Base-by-base conservation (phyloP, 2,797 vertebrate species). In the Huso huso region DNA sequence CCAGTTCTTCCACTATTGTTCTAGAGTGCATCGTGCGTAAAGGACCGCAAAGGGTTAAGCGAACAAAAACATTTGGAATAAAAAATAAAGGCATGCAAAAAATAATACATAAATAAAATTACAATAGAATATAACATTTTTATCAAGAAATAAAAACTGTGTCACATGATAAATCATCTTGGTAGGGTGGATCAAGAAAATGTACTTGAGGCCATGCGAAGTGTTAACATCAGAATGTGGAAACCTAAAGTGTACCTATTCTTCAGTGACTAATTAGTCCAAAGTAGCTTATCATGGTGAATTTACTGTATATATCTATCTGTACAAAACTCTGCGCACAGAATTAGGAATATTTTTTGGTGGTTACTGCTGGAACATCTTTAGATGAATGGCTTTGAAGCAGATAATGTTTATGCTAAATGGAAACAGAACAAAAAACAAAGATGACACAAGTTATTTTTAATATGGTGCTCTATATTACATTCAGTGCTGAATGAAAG, bases 191-290 rank as follows among this genome's bases (percentile, higher is more conserved):
- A 83, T 85, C 76, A 81, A 75, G 83, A 80, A 71, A 69, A 78
- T 88, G 84, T 87, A 89, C 86, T 86, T 85, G 76, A 86, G 88
- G 85, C 87, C 79, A 69, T 81, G 81, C 75, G 81, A 88, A 89
- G 86, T 83, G 87, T 87, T 89, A 88, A 89, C 88, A 91, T 90
- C 87, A 90, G 84, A 74, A 80, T 52, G 61, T 67, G 73, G 66
- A 69, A 66, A 18, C 66, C 66, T 57, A 76, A 78, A 73, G 76
- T 73, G 77, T 74, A 74, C 71, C 80, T 81, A 75, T 60, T 76
- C 75, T 78, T 81, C 75, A 70, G 68, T 72, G 81, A 73, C 72
- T 82, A 83, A n/a, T n/a, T n/a, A n/a, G n/a, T n/a, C n/a, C 79
- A 75, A 67, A 71, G 51, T 63, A 59, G 62, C 51, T 51, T 37